These are phyloP conservation scores for Cyclophora punctaria DNA, from an alignment of 2,888 invertebrate genomes.

Conservation along the genomic window DNA sequence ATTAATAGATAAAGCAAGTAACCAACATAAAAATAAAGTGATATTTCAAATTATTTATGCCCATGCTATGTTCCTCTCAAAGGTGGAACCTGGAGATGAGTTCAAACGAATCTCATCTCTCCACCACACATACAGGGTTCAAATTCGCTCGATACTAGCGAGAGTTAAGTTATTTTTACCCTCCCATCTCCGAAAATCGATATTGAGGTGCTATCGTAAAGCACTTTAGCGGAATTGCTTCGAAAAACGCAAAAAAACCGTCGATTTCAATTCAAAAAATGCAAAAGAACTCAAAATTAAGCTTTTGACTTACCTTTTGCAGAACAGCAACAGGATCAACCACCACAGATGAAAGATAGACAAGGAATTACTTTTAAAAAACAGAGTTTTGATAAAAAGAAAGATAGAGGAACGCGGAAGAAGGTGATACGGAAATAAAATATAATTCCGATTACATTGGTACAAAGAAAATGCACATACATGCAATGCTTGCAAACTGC, in stretches of 20 bases:
- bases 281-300: constrained; percentile 4
- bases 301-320: constrained; percentile 44
- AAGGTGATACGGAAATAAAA: constrained; percentile 17
- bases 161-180: constrained; percentile 29
- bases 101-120: constrained; percentile 11
- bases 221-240: background rate
- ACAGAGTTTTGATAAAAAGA: constrained; percentile 17
- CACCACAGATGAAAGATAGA: constrained; percentile 32
- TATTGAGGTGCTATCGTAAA: constrained; percentile 5
- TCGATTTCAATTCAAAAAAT: background rate
- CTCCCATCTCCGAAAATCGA: constrained; percentile 35
- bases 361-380: constrained; percentile 25
- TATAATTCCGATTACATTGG: constrained; percentile 29
- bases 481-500: constrained; percentile 35
- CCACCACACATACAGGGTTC: constrained; percentile 6
- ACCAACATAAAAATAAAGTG: background rate
- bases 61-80: background rate
- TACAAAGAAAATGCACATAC: constrained; percentile 36
- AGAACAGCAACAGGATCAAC: constrained; percentile 31
- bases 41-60: constrained; percentile 17
- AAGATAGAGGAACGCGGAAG: constrained; percentile 15
- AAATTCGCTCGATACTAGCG: constrained; percentile 10
- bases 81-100: constrained; percentile 12
- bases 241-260: background rate
- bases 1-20: constrained; percentile 8